Percentiles rank a stretch among this genome's conserved stretches.
These are phyloP conservation scores for Eumacrocentrus americanus DNA, from an alignment of 2,888 invertebrate species.

Conservation along the genomic window DNA sequence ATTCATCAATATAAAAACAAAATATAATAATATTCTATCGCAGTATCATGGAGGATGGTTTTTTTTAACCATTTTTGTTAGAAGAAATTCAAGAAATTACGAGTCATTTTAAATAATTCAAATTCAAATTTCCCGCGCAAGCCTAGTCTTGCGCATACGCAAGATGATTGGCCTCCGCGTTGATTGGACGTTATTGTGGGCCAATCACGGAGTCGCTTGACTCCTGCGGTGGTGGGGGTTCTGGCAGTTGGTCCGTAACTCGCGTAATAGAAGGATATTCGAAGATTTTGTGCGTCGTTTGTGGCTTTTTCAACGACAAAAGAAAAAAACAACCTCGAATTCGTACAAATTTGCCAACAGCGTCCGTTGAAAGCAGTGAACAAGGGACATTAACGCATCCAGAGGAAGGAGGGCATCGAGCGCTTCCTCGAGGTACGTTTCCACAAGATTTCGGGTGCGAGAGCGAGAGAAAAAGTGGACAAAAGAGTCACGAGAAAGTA, in stretches of 20 bases:
- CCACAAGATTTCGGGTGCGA: not conserved
- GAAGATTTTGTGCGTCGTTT: slow-evolving; percentile 24
- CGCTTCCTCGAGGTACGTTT: slow-evolving; percentile 22
- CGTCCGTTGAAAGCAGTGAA: no score
- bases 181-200: slow-evolving; percentile 34
- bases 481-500: not conserved
- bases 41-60: no score
- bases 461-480: not conserved
- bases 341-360: no score
- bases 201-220: slow-evolving; percentile 36
- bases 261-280: slow-evolving; percentile 3
- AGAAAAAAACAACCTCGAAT: not conserved
- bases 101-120: no score
- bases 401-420: not conserved
- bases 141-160: not conserved
- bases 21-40: no score
- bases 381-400: no score
- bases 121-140: slow-evolving; percentile 22
- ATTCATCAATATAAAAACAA: no score
- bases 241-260: slow-evolving; percentile 47
- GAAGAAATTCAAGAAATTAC: no score
- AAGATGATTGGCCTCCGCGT: no score
- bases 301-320: not conserved
- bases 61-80: no score
- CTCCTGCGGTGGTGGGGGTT: slow-evolving; percentile 39